Conservation (phyloP, 2,113 vertebrate genomes). For the Stictonetta naevosa region DNA sequence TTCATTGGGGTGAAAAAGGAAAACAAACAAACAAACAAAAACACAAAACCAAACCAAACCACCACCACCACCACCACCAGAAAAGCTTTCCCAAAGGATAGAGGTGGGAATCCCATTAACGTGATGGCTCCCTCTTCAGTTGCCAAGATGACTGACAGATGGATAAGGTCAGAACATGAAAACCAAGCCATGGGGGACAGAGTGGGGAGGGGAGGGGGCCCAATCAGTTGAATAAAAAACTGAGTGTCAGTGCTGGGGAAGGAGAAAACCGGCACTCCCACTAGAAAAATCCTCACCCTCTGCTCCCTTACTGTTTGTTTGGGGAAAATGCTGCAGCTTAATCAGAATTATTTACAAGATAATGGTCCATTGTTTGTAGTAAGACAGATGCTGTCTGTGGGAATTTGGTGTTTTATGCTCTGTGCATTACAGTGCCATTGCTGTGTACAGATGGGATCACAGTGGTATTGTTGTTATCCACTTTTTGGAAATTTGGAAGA, state of each 20-base stretch:
- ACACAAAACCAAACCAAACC: not conserved
- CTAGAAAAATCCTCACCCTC: conserved; percentile 56
- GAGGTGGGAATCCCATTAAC: conserved; percentile 18
- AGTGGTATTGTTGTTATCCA: conserved; percentile 74
- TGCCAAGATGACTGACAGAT: conserved; percentile 48
- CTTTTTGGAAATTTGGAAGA: conserved; percentile 68
- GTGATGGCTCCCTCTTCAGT: not conserved
- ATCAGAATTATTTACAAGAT: conserved; percentile 89
- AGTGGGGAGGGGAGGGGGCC: not conserved
- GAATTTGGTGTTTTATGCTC: conserved; percentile 83
- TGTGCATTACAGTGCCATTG: conserved; percentile 73
- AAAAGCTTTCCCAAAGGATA: not conserved
- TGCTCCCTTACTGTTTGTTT: conserved; percentile 71
- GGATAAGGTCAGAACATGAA: conserved; percentile 62
- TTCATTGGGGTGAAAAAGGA: not conserved
- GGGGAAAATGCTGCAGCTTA: conserved; percentile 80
- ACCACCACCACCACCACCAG: not conserved
- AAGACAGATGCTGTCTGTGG: conserved; percentile 85
- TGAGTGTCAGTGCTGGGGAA: conserved; percentile 43
- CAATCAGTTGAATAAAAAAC: conserved; percentile 42
- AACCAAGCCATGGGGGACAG: conserved; percentile 26
- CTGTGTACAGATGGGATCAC: conserved; percentile 77
- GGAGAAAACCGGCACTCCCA: conserved; percentile 27
- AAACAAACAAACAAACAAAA: not conserved
- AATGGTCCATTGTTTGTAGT: conserved; percentile 85